These are phyloP conservation scores for Spodoptera frugiperda DNA, from an alignment of 1,140 invertebrate species.

Conservation along the genomic window DNA sequence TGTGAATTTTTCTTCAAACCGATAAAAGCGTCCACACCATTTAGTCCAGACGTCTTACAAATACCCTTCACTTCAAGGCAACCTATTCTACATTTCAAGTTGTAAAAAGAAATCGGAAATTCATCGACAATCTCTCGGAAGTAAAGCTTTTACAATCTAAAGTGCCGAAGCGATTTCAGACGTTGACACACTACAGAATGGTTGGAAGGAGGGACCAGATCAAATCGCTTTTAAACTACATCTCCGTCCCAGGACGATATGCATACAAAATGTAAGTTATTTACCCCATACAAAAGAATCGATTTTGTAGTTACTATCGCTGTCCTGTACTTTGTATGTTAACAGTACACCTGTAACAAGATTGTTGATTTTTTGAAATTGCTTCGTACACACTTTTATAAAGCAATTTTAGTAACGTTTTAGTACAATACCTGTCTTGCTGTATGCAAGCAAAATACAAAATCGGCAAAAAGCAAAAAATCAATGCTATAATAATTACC, in stretches of 20 bases:
- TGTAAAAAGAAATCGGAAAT: slow-evolving; percentile 8
- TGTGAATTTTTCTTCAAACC: too few relatives aligned
- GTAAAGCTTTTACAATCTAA: slow-evolving; percentile 44
- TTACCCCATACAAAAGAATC: slow-evolving; percentile 18
- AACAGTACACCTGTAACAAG: not conserved
- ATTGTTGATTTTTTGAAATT: not conserved
- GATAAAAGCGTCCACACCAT: too few relatives aligned
- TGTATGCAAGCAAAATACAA: too few relatives aligned
- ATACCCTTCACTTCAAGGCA: not conserved
- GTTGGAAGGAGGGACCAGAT: slow-evolving; percentile 9
- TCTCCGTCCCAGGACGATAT: slow-evolving; percentile 15
- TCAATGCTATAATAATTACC: too few relatives aligned
- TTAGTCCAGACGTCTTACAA: not conserved
- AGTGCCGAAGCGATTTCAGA: slow-evolving; percentile 30
- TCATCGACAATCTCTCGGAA: slow-evolving; percentile 34
- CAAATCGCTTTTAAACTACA: slow-evolving; percentile 36
- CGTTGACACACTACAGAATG: slow-evolving; percentile 34
- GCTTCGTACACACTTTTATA: too few relatives aligned
- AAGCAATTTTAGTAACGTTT: too few relatives aligned
- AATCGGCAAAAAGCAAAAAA: too few relatives aligned
- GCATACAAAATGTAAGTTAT: slow-evolving; percentile 26
- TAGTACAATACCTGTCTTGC: too few relatives aligned
- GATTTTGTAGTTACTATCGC: not conserved
- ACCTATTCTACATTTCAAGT: slow-evolving; percentile 19
- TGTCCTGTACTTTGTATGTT: not conserved